phyloP scores from a whole-genome alignment of 2,888 invertebrate genomes.

The Nezara viridula region DNA sequence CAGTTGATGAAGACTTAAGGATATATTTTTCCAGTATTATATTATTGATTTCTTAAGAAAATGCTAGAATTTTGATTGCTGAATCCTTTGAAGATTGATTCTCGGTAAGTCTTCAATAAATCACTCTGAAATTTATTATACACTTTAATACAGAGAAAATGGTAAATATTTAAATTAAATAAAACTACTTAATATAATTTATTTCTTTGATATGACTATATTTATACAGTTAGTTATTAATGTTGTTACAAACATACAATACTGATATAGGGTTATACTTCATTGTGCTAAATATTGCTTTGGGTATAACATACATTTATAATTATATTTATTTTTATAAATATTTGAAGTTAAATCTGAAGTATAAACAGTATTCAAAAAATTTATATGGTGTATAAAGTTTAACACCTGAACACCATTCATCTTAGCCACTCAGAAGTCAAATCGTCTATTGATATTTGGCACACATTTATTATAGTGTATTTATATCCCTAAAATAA shows the following conservation, averaged over 20 bases:
- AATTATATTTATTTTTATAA: conserved; percentile 18
- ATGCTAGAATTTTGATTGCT: background rate
- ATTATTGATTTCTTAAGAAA: background rate
- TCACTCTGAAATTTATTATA: background rate
- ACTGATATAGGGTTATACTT: conserved; percentile 45
- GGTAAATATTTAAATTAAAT: background rate
- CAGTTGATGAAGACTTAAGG: too few species aligned
- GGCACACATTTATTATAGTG: background rate
- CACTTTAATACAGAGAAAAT: background rate
- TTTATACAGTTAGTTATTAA: conserved; percentile 47
- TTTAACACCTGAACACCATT: conserved; percentile 23
- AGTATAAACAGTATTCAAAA: conserved; percentile 47
- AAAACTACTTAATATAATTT: conserved; percentile 51
- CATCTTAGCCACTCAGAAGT: conserved; percentile 29
- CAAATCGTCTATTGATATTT: conserved; percentile 3
- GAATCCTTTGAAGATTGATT: too few species aligned
- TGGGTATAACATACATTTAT: conserved; percentile 43
- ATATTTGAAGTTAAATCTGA: conserved; percentile 26
- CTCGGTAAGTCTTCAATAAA: too few species aligned
- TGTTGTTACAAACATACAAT: conserved; percentile 24
- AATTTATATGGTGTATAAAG: conserved; percentile 5
- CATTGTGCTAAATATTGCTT: conserved; percentile 52
- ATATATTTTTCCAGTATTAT: background rate
- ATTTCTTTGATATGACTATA: conserved; percentile 56
- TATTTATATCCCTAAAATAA: background rate